Conservation (phyloP, 2,888 invertebrate species). For the Drosophila meridionalis region DNA sequence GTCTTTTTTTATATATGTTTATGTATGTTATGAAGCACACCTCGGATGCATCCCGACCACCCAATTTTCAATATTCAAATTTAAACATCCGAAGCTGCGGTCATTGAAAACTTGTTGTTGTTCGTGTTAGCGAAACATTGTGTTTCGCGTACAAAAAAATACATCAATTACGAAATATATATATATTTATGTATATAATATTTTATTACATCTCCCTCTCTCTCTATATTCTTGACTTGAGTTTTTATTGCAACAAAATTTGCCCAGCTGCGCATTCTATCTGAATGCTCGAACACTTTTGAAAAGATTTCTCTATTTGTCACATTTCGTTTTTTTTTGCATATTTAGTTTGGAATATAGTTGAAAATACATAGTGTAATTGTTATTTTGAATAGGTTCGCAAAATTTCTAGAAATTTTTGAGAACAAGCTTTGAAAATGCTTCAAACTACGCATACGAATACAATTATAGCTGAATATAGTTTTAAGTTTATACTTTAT, state of each 20-base stretch:
- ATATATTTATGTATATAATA: conserved; percentile 18
- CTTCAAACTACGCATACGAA: conserved; percentile 80
- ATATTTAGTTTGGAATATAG: conserved; percentile 58
- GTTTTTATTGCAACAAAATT: conserved; percentile 73
- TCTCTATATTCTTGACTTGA: conserved; percentile 62
- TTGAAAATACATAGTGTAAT: conserved; percentile 59
- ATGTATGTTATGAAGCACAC: conserved; percentile 27
- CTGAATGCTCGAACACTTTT: conserved; percentile 41
- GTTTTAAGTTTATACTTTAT: conserved; percentile 49
- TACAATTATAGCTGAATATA: conserved; percentile 72
- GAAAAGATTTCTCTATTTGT: conserved; percentile 40
- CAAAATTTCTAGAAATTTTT: conserved; percentile 81
- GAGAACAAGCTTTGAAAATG: conserved; percentile 83
- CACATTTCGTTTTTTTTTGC: conserved; percentile 18
- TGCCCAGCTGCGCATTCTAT: conserved; percentile 54
- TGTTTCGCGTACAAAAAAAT: conserved; percentile 59
- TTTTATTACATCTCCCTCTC: conserved; percentile 55
- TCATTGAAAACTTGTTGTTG: conserved; percentile 54
- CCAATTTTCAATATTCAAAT: conserved; percentile 17
- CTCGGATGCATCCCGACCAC: conserved; percentile 20
- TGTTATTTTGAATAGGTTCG: conserved; percentile 62
- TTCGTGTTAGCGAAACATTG: conserved; percentile 38
- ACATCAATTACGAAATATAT: conserved; percentile 73
- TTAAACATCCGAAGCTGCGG: conserved; percentile 24
- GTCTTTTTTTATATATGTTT: conserved; percentile 14